Base-by-base conservation (phyloP, 2,888 invertebrate genomes). In the Eupithecia pulchellata region DNA sequence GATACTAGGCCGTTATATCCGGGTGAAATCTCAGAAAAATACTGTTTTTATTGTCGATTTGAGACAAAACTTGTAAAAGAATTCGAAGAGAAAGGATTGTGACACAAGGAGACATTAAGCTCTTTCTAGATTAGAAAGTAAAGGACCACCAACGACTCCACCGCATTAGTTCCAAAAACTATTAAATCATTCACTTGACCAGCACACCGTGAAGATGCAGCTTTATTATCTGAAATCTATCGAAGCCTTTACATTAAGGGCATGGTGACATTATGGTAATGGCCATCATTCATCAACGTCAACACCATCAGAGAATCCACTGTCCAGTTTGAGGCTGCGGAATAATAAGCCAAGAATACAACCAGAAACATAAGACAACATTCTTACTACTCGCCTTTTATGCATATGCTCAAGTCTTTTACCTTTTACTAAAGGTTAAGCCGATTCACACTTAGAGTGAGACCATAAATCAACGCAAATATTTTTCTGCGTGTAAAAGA, bases 201-300 rank as follows among this genome's bases (percentile, higher is more conserved):
- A 66, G 68, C 66, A 75, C 70, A 66, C 72, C 74, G 70, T 78
- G 74, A 75, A 74, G 66, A 75, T 69, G 66, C 66, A 63, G 64
- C 66, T 73, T 65, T 72, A 47, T 57, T 25, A 72, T 69, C 64
- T 69, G 47, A 66, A 68, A 67, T 73, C 70, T 70, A 75, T 77
- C 69, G 63, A 72, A 72, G 30, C 62, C 68, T 64, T 70, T 70
- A 68, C 60, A 60, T 67, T 64, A 64, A 36, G 57, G 58, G 64
- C 65, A 69, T 68, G 66, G 74, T 75, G 73, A 76, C 75, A 73
- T 73, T 73, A 72, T 69, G 72, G 64, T 73, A 75, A 78, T 75
- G 73, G 64, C 71, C 68, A 73, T 72, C 72, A 77, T 78, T 68
- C 66, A 69, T 78, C 77, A 77, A 78, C 58, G 78, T 78, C 78